These are phyloP conservation scores for Lophotis ruficrista DNA, from an alignment of 2,113 vertebrate genomes.

Conservation along the genomic window DNA sequence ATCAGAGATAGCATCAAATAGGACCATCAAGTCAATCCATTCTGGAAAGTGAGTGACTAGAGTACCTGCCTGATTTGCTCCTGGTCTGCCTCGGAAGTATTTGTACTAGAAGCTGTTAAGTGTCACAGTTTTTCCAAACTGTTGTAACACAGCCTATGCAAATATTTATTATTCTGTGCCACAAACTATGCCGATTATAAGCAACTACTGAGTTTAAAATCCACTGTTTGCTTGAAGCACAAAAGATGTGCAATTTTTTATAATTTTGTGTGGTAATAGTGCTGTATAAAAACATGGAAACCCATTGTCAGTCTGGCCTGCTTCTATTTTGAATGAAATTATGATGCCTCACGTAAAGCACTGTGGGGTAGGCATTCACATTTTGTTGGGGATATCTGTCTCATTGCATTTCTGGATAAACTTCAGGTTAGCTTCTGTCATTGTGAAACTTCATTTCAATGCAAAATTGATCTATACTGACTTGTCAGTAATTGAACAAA, in stretches of 20 bases:
- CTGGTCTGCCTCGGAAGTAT: background rate
- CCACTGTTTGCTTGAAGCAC: background rate
- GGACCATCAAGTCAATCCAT: background rate
- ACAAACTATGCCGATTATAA: fast-evolving
- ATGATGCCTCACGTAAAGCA: background rate
- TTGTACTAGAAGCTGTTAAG: background rate
- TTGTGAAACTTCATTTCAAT: background rate
- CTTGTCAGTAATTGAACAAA: background rate
- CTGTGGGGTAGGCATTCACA: background rate
- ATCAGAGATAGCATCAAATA: background rate
- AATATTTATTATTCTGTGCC: background rate
- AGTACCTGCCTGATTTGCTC: background rate
- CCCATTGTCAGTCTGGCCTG: background rate
- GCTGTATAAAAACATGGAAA: background rate
- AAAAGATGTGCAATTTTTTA: background rate
- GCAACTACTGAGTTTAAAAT: background rate
- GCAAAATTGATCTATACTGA: background rate
- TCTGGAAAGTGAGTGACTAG: background rate
- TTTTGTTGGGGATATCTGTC: background rate
- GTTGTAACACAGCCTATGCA: background rate
- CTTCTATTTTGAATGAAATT: background rate
- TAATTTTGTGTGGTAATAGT: background rate
- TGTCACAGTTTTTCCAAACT: background rate
- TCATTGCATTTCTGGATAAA: background rate
- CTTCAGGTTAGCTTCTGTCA: background rate